Conservation (phyloP, 2,113 vertebrate genomes). For the Leucoraja erinaceus region DNA sequence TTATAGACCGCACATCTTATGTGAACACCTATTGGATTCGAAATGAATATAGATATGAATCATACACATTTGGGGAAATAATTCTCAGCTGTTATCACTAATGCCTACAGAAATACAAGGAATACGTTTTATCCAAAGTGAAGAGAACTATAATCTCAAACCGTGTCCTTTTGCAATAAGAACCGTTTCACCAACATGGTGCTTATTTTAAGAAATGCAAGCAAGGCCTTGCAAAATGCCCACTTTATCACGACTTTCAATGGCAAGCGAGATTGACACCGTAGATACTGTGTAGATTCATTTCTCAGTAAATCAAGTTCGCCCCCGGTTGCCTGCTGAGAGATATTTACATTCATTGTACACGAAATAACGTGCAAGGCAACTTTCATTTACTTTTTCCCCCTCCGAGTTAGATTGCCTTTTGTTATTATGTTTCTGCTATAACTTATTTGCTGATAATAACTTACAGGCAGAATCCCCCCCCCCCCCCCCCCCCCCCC, state of each 20-base stretch:
- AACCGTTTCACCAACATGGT: neutral
- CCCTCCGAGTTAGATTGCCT: neutral
- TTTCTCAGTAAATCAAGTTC: constrained; percentile 52
- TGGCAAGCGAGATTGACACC: neutral
- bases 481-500: no score
- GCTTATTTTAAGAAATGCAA: neutral
- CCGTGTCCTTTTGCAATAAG: neutral
- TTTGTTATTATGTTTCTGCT: neutral
- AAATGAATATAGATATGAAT: neutral
- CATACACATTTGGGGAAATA: neutral
- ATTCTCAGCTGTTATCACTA: neutral
- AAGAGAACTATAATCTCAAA: neutral
- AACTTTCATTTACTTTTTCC: neutral
- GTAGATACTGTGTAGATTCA: constrained; percentile 43
- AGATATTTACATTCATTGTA: constrained; percentile 44
- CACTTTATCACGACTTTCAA: neutral
- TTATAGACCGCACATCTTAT: neutral
- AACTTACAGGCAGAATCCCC: neutral
- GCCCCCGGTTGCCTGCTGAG: constrained; percentile 49
- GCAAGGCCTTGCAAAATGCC: neutral
- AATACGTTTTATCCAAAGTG: neutral
- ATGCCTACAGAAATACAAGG: neutral
- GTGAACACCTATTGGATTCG: neutral
- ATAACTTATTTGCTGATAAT: neutral
- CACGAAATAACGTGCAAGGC: neutral